Conservation (phyloP, 2,888 invertebrate species). For the Hemithea aestivaria region DNA sequence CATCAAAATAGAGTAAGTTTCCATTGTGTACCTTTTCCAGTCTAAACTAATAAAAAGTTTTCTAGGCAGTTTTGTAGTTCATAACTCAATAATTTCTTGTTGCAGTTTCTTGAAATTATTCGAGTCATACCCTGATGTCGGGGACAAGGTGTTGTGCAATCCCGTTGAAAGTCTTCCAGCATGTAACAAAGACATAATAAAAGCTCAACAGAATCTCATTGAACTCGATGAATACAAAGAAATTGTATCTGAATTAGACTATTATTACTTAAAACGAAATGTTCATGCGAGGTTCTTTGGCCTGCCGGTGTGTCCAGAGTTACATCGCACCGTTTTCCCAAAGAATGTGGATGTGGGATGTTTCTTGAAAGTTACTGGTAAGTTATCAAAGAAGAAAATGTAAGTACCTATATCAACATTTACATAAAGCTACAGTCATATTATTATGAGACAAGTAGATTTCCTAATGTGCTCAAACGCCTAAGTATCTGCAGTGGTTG, state of each 20-base stretch:
- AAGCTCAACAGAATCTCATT: conserved; percentile 79
- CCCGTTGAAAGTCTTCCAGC: conserved; percentile 81
- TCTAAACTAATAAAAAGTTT: no score
- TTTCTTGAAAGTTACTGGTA: conserved; percentile 86
- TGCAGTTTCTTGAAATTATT: conserved; percentile 84
- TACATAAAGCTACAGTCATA: no score
- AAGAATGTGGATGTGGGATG: conserved; percentile 84
- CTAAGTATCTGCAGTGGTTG: no score
- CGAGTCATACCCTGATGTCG: conserved; percentile 83
- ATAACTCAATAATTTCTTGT: no score
- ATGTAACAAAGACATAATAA: conserved; percentile 81
- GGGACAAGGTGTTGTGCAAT: conserved; percentile 82
- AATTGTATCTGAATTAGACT: conserved; percentile 43
- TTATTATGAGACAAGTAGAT: no score
- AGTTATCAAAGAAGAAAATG: conserved; percentile 8
- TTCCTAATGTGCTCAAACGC: no score
- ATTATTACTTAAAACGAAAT: conserved; percentile 78
- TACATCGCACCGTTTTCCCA: conserved; percentile 83
- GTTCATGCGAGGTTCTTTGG: conserved; percentile 83
- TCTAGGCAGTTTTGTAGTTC: no score
- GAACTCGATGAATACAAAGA: conserved; percentile 57
- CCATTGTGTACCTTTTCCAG: no score
- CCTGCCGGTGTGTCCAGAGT: conserved; percentile 84
- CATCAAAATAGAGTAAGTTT: conserved; percentile 84
- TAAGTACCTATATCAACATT: no score